Evolutionary conservation across 2,797 vertebrate species (phyloP).

Genomic region (Gila robusta): DNA sequence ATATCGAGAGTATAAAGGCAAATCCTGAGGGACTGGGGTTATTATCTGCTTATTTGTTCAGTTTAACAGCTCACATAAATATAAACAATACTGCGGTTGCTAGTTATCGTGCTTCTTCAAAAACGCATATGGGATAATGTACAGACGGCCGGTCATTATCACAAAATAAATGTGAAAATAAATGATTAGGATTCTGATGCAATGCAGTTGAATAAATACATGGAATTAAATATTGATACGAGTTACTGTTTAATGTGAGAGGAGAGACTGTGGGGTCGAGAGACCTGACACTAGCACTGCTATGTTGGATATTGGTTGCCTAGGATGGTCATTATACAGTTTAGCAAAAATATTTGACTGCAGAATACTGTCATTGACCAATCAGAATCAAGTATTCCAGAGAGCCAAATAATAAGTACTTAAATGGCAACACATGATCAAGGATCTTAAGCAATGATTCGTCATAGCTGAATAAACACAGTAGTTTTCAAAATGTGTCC

Average conservation of each 20-base stretch:
- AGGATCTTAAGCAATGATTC: background rate
- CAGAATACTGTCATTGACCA: background rate
- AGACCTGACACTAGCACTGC: background rate
- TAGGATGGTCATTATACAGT: background rate
- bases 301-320: background rate
- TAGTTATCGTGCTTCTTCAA: background rate
- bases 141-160: background rate
- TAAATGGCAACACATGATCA: background rate
- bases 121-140: background rate
- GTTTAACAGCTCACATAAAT: slow-evolving; percentile 8
- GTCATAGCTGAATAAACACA: background rate
- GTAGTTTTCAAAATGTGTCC: background rate
- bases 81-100: background rate
- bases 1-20: slow-evolving; percentile 17
- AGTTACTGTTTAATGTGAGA: background rate
- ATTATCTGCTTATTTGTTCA: slow-evolving; percentile 7
- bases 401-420: background rate
- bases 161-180: background rate
- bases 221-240: slow-evolving; percentile 4
- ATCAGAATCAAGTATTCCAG: background rate
- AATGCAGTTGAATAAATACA: background rate
- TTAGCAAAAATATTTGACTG: background rate
- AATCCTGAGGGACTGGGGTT: background rate
- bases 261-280: background rate
- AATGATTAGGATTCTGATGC: background rate